Evolutionary conservation across 1,140 invertebrate species (phyloP).

Genomic region (Drosophila truncata): DNA sequence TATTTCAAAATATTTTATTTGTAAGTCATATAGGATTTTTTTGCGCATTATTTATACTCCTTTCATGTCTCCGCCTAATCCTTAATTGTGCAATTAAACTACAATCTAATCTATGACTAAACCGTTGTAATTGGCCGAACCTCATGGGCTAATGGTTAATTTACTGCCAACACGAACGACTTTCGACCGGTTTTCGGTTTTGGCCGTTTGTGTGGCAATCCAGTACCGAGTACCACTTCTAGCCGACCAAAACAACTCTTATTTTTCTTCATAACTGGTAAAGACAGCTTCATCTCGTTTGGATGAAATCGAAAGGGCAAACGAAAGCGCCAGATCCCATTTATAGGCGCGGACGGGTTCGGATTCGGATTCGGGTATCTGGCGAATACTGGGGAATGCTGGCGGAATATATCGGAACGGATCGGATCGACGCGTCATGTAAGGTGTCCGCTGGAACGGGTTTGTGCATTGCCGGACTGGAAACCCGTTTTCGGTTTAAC

Average conservation of each 20-base stretch:
- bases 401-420: slow-evolving; percentile 12
- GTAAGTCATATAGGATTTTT: background rate
- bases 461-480: slow-evolving; percentile 70
- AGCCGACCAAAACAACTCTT: slow-evolving; percentile 75
- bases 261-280: slow-evolving; percentile 40
- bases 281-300: slow-evolving; percentile 32
- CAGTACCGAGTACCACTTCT: slow-evolving; percentile 57
- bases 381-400: slow-evolving; percentile 37
- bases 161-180: slow-evolving; percentile 30
- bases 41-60: background rate
- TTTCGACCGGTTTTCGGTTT: slow-evolving; percentile 73
- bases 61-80: background rate
- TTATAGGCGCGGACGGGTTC: slow-evolving; percentile 13
- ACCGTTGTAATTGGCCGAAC: slow-evolving; percentile 22
- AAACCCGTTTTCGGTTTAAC: slow-evolving; percentile 73
- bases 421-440: slow-evolving; percentile 36
- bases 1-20: background rate
- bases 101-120: slow-evolving; percentile 5
- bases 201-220: slow-evolving; percentile 33
- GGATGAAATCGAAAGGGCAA: slow-evolving; percentile 78
- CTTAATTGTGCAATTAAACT: slow-evolving; percentile 22
- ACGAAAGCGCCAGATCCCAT: slow-evolving; percentile 52
- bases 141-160: slow-evolving; percentile 31
- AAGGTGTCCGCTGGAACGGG: slow-evolving; percentile 69
- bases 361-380: slow-evolving; percentile 27